A percentile compares a stretch with the other conserved stretches of the same genome.
Conservation (phyloP, 92 coral and sea anemone genomes). For the Desmophyllum pertusum region DNA sequence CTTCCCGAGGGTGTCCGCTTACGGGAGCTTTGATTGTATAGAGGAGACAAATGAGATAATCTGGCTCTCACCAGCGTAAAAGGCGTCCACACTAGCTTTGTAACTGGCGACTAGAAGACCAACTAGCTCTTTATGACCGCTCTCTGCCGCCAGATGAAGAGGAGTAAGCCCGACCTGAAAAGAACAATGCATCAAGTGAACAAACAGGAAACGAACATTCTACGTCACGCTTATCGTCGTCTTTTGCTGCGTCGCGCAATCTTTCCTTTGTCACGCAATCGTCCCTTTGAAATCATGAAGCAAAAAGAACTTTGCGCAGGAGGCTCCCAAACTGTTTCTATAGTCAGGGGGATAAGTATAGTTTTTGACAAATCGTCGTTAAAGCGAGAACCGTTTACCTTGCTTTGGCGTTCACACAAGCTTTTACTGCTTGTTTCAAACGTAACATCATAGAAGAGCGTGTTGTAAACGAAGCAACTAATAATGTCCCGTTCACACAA, state of each 20-base stretch:
- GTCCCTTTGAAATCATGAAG: too few species aligned
- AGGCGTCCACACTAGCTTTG: conserved; percentile 94
- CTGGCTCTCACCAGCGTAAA: conserved; percentile 81
- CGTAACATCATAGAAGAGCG: not conserved
- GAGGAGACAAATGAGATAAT: not conserved
- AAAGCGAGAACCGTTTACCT: too few species aligned
- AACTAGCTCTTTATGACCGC: conserved; percentile 92
- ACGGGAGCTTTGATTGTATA: too few species aligned
- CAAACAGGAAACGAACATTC: not conserved
- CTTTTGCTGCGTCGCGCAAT: not conserved
- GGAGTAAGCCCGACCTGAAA: conserved; percentile 89
- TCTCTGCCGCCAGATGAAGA: conserved; percentile 91
- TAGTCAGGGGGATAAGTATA: too few species aligned
- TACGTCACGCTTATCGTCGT: not conserved
- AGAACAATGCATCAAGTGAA: not conserved
- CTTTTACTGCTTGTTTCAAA: not conserved
- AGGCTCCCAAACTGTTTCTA: not conserved
- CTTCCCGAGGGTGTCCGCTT: too few species aligned
- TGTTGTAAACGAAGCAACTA: not conserved
- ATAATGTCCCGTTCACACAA: not conserved
- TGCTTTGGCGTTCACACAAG: not conserved
- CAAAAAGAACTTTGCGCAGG: not conserved
- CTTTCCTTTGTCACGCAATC: not conserved
- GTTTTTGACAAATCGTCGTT: too few species aligned
- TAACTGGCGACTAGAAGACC: conserved; percentile 81